Conservation (phyloP, 2,797 vertebrate species). For the Tragopan temminckii region DNA sequence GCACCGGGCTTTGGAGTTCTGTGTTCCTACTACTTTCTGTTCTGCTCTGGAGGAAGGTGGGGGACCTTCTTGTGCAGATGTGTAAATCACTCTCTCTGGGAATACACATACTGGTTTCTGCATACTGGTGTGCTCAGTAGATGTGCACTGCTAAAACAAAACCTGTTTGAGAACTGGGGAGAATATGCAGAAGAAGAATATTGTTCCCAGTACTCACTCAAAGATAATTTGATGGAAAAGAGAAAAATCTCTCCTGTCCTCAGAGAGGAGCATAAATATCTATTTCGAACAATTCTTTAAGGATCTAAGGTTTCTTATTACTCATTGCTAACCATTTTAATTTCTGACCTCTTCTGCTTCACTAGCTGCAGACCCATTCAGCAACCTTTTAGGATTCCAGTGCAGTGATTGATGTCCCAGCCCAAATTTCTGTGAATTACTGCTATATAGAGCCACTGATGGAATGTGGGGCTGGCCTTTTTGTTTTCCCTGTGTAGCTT, state of each 20-base stretch:
- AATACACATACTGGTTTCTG: not conserved
- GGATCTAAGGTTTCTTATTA: slow-evolving; percentile 63
- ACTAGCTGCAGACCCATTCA: slow-evolving; percentile 70
- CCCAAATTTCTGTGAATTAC: slow-evolving; percentile 64
- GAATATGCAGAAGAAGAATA: not conserved
- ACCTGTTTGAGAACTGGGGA: not conserved
- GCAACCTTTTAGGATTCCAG: slow-evolving; percentile 77
- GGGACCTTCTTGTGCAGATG: accelerated
- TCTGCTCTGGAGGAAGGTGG: not conserved
- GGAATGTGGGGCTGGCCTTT: not conserved
- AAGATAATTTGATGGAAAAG: slow-evolving; percentile 29
- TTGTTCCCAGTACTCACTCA: slow-evolving; percentile 6
- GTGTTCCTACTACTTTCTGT: not conserved
- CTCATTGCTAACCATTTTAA: slow-evolving; percentile 75
- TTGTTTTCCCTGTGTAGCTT: not conserved
- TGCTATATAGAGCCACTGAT: not conserved
- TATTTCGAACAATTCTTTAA: slow-evolving; percentile 59
- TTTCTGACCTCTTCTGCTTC: slow-evolving; percentile 80
- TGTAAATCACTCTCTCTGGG: not conserved
- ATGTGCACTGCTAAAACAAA: not conserved
- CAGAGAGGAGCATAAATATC: slow-evolving; percentile 48
- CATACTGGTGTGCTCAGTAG: not conserved
- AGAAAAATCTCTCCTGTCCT: slow-evolving; percentile 24
- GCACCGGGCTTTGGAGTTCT: not conserved
- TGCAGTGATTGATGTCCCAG: slow-evolving; percentile 61